A percentile compares a stretch with the other conserved stretches of the same genome.
These are phyloP conservation scores for Drosophila teissieri DNA, from an alignment of 1,140 invertebrate genomes.

Conservation along the genomic window DNA sequence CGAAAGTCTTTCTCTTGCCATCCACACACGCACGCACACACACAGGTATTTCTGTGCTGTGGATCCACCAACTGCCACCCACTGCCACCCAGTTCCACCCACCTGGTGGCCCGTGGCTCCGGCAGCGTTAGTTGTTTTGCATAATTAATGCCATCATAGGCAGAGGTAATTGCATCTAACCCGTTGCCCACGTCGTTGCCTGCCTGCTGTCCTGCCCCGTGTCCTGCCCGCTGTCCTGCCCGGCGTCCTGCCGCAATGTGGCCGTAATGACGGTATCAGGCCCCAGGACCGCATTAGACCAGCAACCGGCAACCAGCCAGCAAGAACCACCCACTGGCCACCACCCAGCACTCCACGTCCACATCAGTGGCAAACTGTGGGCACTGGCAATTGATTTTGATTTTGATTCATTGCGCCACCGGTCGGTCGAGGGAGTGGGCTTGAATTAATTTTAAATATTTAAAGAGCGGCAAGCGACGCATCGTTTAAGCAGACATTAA, in stretches of 20 bases:
- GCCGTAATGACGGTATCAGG: slow-evolving; percentile 69
- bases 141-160: slow-evolving; percentile 78
- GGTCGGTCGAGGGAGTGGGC: not conserved
- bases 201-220: not conserved
- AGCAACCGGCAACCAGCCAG: not conserved
- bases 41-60: no score
- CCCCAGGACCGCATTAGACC: slow-evolving; percentile 30
- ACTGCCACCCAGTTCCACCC: not conserved
- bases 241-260: slow-evolving; percentile 57
- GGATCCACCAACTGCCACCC: no score
- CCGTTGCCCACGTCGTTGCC: slow-evolving; percentile 32
- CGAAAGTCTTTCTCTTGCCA: no score
- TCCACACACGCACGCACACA: not conserved
- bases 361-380: slow-evolving; percentile 52
- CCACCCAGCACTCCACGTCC: not conserved
- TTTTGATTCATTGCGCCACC: slow-evolving; percentile 56
- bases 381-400: slow-evolving; percentile 68
- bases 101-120: not conserved
- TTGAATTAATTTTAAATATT: slow-evolving; percentile 78
- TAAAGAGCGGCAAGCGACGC: slow-evolving; percentile 55
- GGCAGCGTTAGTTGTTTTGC: slow-evolving; percentile 58
- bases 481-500: slow-evolving; percentile 75
- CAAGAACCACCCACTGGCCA: no score
- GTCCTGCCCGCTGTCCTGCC: slow-evolving; percentile 1
- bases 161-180: slow-evolving; percentile 67